Base-by-base conservation (phyloP, 2,113 vertebrate species). In the Myotis yumanensis region DNA sequence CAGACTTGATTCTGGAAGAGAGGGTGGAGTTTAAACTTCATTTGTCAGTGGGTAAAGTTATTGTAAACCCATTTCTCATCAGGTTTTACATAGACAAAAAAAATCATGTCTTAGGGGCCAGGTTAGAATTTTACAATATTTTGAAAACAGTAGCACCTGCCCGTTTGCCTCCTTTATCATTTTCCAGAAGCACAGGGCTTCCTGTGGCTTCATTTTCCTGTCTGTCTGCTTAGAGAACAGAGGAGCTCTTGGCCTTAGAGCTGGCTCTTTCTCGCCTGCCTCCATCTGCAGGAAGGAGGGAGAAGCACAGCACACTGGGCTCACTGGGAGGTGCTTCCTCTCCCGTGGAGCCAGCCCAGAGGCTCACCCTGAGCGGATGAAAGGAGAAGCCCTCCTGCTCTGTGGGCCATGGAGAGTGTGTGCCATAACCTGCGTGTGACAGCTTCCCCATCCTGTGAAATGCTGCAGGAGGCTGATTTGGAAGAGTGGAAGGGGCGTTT, bases 271-370 rank as follows among this genome's bases (percentile, higher is more conserved):
- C 83, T 25, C 32, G 86, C 15, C 43, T 54, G 66, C 69, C 87
- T 95, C 97, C 95, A 82, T 82, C 95, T 96, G 92, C 84, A 88
- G 96, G 96, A 77, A 88, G 91, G 76, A 96, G 75, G 75, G 86
- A 89, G 96, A 91, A 96, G 80, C 30, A 23, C 96, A 93, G 89
- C 71, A 7, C 25, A 1, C 35, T 59, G 8, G 46, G 23, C 48
- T 40, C 7, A 2, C 22, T 35, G 52, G 71, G 68, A 69, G 68
- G 51, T 0, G 40, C 76, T 87, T 91, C 75, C 68, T 69, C 46
- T 57, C 32, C 3, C 0, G 17, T 7, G 57, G 43, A 32, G 73
- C 57, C 40, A 15, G 87, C 30, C 9, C 59, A 1, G n/a, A 52
- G 88, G 40, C 57, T 94, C 48, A 3, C 7, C 0, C 7, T 0